Evolutionary conservation across 2,797 vertebrate species (phyloP), one percentile per base, ranked within the genome.

Genomic region (Lepus oiostolus): DNA sequence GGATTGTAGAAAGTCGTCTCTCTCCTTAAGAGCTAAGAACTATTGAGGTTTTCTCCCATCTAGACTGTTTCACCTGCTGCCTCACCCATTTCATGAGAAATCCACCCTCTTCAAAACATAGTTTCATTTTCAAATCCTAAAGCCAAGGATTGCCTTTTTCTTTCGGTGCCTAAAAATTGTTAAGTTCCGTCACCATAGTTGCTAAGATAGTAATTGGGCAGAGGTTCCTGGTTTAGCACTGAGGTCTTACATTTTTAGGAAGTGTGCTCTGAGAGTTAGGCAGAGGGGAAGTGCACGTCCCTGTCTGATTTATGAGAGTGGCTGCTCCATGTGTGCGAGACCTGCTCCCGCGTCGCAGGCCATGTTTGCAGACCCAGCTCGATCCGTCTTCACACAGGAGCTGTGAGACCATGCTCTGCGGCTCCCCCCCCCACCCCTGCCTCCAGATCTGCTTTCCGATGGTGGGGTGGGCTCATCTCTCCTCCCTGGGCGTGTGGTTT

Each of bases 41-140:
- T 80, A 6, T 9, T 38, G 30, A 75, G 63, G 35, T 70, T 90
- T 90, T 68, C 42, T 71, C 32, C 72, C 65, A 16, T 65, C 80
- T 30, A 28, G 32, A n/a, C 54, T 74, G 26, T 67, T 92, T 62
- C 67, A 70, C 2, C 72, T 26, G 42, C 42, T 47, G 6, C 52
- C 38, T 93, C 63, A 52, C 6, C 67, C 35, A 82, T 84, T 86
- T 68, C 7, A 7, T 67, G 32, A 75, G 63, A 72, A 88, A 65
- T 63, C 12, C 35, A 72, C 21, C 32, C 47, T 90, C 77, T 90
- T 86, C 52, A 28, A 63, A 93, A 50, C 4, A 9, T 88, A 42
- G 70, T 95, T 96, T 96, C 79, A 54, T 76, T 97, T 97, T 96
- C 65, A 92, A 7, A 84, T 79, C 80, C 80, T 85, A 75, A 91